These are phyloP conservation scores for Charanyca ferruginea DNA, from an alignment of 2,888 invertebrate genomes.

Conservation along the genomic window DNA sequence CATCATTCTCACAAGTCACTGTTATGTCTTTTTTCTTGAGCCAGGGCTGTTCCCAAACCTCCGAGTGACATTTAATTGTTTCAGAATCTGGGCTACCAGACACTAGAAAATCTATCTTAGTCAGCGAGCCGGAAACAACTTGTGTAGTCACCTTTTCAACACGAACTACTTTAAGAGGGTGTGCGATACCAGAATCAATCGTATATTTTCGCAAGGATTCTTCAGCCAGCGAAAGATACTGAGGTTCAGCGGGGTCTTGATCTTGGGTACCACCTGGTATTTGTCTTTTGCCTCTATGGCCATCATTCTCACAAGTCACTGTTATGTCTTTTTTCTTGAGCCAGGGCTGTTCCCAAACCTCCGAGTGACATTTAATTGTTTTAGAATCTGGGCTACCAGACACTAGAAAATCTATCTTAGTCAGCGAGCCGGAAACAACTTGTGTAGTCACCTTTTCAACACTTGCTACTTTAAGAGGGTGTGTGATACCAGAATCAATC, in stretches of 20 bases:
- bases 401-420: slow-evolving; percentile 30
- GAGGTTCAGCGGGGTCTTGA: slow-evolving; percentile 51
- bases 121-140: slow-evolving; percentile 61
- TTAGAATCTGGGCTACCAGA: neutral
- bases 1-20: slow-evolving; percentile 66
- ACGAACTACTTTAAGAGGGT: slow-evolving; percentile 41
- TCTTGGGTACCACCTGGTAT: slow-evolving; percentile 41
- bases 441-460: slow-evolving; percentile 56
- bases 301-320: slow-evolving; percentile 66
- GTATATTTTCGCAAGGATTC: slow-evolving; percentile 67
- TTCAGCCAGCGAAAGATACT: slow-evolving; percentile 62
- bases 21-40: slow-evolving; percentile 56
- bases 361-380: slow-evolving; percentile 63
- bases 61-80: slow-evolving; percentile 63
- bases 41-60: slow-evolving; percentile 56
- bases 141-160: slow-evolving; percentile 61
- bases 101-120: slow-evolving; percentile 32
- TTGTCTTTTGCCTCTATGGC: slow-evolving; percentile 26
- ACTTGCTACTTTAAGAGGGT: neutral
- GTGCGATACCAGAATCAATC: slow-evolving; percentile 12
- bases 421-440: slow-evolving; percentile 54
- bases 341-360: slow-evolving; percentile 56
- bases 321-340: slow-evolving; percentile 56
- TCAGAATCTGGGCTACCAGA: neutral
- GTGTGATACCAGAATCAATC: neutral